A percentile compares a stretch with the other conserved stretches of the same genome.
These are phyloP conservation scores for Lipophrys pholis DNA, from an alignment of 2,113 vertebrate genomes.

Conservation along the genomic window DNA sequence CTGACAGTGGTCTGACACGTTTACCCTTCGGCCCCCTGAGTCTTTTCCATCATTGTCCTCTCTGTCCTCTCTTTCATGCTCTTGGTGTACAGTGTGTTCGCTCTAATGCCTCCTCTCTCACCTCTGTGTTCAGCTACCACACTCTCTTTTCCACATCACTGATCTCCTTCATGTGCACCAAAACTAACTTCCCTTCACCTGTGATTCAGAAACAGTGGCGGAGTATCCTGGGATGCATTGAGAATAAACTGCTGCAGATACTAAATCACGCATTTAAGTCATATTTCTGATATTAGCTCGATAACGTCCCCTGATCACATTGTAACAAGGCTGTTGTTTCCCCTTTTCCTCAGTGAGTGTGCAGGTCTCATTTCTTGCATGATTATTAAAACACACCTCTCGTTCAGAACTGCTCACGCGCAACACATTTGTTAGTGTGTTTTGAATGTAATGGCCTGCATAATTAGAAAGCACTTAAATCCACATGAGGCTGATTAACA, in stretches of 20 bases:
- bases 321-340: background rate
- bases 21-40: slow-evolving; percentile 46
- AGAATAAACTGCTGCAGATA: background rate
- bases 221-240: background rate
- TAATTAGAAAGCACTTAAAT: no score
- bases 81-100: background rate
- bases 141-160: slow-evolving; percentile 1
- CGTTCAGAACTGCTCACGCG: slow-evolving; percentile 1
- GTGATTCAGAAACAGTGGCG: background rate
- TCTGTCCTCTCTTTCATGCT: slow-evolving; percentile 13
- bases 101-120: slow-evolving; percentile 15
- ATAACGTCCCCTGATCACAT: background rate
- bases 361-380: background rate
- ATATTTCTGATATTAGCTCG: background rate
- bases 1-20: slow-evolving; percentile 51
- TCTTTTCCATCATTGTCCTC: slow-evolving; percentile 41
- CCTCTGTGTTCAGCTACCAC: slow-evolving; percentile 7
- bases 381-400: slow-evolving; percentile 1
- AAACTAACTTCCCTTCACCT: background rate
- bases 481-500: no score
- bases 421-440: background rate
- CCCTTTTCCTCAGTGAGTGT: no score
- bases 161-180: background rate
- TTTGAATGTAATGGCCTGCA: background rate
- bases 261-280: background rate